Evolutionary conservation across 2,888 invertebrate species (phyloP), one percentile per base, ranked within the genome.

Genomic region (Amblyjoppa proteus): DNA sequence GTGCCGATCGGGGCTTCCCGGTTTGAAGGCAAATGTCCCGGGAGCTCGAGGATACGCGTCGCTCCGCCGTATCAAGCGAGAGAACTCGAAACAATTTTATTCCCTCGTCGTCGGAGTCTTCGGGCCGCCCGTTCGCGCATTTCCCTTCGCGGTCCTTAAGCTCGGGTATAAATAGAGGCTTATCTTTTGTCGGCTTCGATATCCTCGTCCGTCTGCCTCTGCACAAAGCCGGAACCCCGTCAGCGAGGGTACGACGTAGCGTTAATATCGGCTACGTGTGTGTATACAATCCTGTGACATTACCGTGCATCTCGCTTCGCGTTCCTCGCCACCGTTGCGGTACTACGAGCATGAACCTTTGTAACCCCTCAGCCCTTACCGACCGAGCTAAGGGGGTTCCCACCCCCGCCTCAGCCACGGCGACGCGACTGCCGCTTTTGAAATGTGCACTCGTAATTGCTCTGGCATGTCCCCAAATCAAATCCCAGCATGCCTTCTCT

Each of bases 91-190:
- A 82, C 85, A 85, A 79, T 79, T 85, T 85, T 82, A 82, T 85
- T 82, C 76, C 53, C 71, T 73, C 73, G 83, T 77, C 75, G 75
- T 13, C 66, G 58, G 79, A 82, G 66, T 79, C 73, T n/a, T 58
- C 45, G 31, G 4, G 11, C 58, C 56, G 38, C 58, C 64, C 74
- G 66, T 70, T 79, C 76, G 71, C 70, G 73, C 78, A 82, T 85
- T 85, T 85, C 86, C 85, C 86, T 84, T 84, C 87, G 85, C 88
- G 84, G 87, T 88, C 88, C 89, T 91, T 92, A 92, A 92, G 88
- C 92, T 90, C 89, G 71, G 91, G 92, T 92, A 93, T 93, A 93
- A 93, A 93, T 93, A 93, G 92, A 92, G 87, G 93, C 93, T 93
- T 93, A 93, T 93, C 93, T 93, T 92, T 92, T 90, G 92, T 90